Evolutionary conservation across 2,797 vertebrate genomes (phyloP).

Genomic region (Simalia tracyae): DNA sequence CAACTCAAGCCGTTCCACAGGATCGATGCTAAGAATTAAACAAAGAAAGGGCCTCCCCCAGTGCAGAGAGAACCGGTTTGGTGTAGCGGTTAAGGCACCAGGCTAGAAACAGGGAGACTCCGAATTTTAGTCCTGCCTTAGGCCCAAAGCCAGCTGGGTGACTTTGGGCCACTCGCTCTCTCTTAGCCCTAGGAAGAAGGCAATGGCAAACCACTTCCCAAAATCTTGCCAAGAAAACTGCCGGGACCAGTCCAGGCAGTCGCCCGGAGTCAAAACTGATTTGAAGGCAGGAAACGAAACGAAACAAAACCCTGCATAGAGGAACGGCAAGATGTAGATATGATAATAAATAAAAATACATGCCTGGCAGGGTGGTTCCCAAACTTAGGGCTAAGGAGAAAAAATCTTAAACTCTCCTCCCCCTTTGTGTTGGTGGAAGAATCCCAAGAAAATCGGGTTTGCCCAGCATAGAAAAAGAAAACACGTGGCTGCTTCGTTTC

Average conservation of each 20-base stretch:
- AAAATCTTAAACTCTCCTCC: background rate
- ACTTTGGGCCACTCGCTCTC: background rate
- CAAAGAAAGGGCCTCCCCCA: background rate
- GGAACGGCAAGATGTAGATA: too few species aligned
- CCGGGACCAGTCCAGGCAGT: too few species aligned
- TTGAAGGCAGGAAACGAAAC: too few species aligned
- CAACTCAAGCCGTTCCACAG: background rate
- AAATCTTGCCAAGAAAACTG: background rate
- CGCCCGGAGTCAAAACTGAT: too few species aligned
- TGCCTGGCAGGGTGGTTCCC: too few species aligned
- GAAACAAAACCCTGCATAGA: too few species aligned
- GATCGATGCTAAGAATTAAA: background rate
- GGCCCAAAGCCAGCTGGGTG: background rate
- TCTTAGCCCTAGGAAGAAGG: background rate
- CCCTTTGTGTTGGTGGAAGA: background rate
- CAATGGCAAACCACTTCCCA: background rate
- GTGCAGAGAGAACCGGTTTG: background rate
- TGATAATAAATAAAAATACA: background rate
- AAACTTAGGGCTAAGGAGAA: background rate
- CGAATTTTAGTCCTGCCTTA: background rate
- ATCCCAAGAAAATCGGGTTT: background rate
- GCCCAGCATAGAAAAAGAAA: background rate
- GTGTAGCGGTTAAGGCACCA: background rate
- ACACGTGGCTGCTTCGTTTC: too few species aligned
- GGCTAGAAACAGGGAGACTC: background rate